Conservation (phyloP, 2,113 vertebrate species). For the Camelus dromedarius region DNA sequence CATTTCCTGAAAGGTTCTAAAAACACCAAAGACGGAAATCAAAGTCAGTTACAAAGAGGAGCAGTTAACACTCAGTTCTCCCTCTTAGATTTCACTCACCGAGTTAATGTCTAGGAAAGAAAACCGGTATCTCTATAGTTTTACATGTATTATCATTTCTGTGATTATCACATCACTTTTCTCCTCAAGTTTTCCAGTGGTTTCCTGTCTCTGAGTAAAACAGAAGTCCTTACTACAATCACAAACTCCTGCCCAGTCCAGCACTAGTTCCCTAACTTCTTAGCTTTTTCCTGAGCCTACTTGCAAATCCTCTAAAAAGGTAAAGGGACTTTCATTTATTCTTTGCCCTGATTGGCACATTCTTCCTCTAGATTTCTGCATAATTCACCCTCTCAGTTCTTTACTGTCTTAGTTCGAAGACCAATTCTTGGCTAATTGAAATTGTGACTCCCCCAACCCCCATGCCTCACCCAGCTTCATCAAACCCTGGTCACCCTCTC, state of each 20-base stretch:
- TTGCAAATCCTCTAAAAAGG: neutral
- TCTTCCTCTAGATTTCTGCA: neutral
- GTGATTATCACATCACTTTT: neutral
- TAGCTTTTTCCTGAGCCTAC: neutral
- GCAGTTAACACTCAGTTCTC: neutral
- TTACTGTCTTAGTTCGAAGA: neutral
- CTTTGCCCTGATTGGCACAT: neutral
- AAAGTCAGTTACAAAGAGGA: neutral
- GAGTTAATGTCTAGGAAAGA: neutral
- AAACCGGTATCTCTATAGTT: neutral
- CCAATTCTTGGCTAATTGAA: neutral
- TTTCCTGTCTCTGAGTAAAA: neutral
- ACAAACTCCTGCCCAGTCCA: neutral
- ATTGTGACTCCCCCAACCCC: neutral
- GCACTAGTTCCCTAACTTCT: neutral
- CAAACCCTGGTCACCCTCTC: neutral
- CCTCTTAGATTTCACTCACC: neutral
- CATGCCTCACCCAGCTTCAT: neutral
- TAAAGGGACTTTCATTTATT: neutral
- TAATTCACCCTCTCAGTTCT: neutral
- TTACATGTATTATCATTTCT: neutral
- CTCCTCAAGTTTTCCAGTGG: neutral
- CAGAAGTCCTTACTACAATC: neutral
- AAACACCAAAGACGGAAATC: constrained; percentile 17
- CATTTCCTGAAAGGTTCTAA: constrained; percentile 54